Conservation (phyloP, 2,797 vertebrate species). For the Meriones psammophilus region DNA sequence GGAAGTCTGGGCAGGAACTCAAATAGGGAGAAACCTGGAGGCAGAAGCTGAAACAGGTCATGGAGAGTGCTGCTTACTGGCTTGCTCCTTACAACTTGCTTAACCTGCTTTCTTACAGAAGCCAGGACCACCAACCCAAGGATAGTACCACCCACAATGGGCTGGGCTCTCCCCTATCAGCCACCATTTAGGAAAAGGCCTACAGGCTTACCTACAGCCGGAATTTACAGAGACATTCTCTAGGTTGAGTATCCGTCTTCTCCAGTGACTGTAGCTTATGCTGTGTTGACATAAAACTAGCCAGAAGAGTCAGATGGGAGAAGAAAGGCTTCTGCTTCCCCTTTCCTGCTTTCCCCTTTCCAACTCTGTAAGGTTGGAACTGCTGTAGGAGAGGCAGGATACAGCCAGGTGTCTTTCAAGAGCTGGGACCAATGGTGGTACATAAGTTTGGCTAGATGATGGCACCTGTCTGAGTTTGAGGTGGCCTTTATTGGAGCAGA, state of each 20-base stretch:
- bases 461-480: background rate
- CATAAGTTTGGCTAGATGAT: conserved; percentile 29
- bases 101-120: background rate
- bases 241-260: background rate
- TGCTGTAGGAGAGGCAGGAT: background rate
- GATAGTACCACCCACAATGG: background rate
- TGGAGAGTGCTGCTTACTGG: background rate
- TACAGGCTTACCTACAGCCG: background rate
- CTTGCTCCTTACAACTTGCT: background rate
- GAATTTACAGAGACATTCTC: background rate
- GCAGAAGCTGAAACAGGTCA: background rate
- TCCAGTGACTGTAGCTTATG: background rate
- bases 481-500: background rate
- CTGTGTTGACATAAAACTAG: background rate
- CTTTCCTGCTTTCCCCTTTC: background rate
- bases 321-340: conserved; percentile 24
- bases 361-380: conserved; percentile 9
- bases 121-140: background rate
- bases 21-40: background rate
- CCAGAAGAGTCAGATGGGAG: background rate
- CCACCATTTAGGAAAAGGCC: background rate
- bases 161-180: background rate
- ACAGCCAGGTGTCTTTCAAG: conserved; percentile 5
- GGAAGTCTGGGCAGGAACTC: background rate
- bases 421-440: background rate